A percentile compares a stretch with the other conserved stretches of the same genome.
These are phyloP conservation scores for Ophion costatus DNA, from an alignment of 2,888 invertebrate species.

Conservation along the genomic window DNA sequence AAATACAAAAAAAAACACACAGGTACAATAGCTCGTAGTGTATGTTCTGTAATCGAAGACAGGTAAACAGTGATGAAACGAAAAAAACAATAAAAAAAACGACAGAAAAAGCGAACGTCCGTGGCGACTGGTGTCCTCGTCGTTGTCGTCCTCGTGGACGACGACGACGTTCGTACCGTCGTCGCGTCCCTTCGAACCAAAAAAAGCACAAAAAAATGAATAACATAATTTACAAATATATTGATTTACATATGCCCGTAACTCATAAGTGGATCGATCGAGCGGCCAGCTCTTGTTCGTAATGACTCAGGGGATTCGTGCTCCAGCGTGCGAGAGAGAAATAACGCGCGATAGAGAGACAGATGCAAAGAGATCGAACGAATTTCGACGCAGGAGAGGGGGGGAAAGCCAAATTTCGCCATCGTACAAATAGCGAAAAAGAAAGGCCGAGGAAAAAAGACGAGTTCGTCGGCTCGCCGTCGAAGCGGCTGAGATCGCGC, in stretches of 20 bases:
- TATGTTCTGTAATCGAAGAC: conserved; percentile 84
- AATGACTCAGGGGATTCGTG: conserved; percentile 42
- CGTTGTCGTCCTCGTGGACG: neutral
- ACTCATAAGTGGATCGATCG: conserved; percentile 82
- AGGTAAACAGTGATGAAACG: conserved; percentile 75
- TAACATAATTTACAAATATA: conserved; percentile 84
- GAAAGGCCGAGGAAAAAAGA: too few species aligned
- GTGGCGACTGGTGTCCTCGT: conserved; percentile 18
- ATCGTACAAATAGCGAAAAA: neutral
- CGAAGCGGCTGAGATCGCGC: conserved; percentile 29
- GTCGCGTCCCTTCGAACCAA: conserved; percentile 57
- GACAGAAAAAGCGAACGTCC: conserved; percentile 6
- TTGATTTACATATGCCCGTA: conserved; percentile 84
- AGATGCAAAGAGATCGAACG: neutral
- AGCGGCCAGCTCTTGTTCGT: conserved; percentile 70
- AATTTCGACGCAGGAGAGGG: too few species aligned
- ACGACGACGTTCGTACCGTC: conserved; percentile 21
- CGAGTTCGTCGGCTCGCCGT: too few species aligned
- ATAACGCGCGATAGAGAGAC: conserved; percentile 20
- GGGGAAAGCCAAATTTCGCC: too few species aligned
- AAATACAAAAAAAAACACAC: conserved; percentile 73
- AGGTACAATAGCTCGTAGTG: conserved; percentile 83
- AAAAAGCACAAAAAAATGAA: conserved; percentile 72
- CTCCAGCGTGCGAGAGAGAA: conserved; percentile 22
- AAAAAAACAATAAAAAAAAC: conserved; percentile 45